Evolutionary conservation across 37 sponge, comb jelly and placozoan genomes (phyloP).

Genomic region (Halichondria panicea): DNA sequence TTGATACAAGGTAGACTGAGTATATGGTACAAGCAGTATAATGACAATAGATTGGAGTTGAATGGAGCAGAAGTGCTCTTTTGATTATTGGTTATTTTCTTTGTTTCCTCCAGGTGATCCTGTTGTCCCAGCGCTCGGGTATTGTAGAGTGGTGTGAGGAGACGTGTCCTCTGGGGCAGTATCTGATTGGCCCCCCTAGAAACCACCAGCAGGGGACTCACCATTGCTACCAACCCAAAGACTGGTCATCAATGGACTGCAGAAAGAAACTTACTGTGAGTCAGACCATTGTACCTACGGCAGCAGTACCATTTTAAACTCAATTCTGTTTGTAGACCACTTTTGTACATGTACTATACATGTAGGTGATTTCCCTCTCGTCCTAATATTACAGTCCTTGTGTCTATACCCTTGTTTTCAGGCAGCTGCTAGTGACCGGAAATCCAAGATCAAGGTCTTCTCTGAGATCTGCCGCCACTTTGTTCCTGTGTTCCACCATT

Average conservation of each 20-base stretch:
- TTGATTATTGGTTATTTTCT: no score
- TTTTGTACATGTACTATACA: no score
- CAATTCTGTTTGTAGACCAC: no score
- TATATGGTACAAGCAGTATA: no score
- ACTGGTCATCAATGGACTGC: slow-evolving; percentile 61
- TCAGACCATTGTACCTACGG: no score
- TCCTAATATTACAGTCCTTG: not conserved
- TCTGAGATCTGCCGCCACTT: slow-evolving; percentile 66
- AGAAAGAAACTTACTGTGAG: slow-evolving; percentile 59
- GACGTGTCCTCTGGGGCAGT: slow-evolving; percentile 84
- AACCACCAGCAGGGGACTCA: slow-evolving; percentile 76
- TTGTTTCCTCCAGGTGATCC: slow-evolving; percentile 93
- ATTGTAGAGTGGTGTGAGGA: slow-evolving; percentile 98
- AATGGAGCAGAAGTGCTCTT: no score
- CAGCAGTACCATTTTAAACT: no score
- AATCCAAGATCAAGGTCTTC: slow-evolving; percentile 20
- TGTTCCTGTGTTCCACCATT: slow-evolving; percentile 94
- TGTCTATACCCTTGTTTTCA: no score
- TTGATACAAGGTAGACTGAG: no score
- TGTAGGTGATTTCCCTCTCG: not conserved
- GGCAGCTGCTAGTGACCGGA: not conserved
- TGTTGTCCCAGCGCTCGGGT: slow-evolving; percentile 91
- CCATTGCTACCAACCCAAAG: slow-evolving; percentile 71
- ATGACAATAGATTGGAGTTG: no score
- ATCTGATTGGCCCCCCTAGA: slow-evolving; percentile 71